Evolutionary conservation across 2,797 vertebrate species (phyloP), one percentile per base, ranked within the genome.

Genomic region (Periophthalmus magnuspinnatus): DNA sequence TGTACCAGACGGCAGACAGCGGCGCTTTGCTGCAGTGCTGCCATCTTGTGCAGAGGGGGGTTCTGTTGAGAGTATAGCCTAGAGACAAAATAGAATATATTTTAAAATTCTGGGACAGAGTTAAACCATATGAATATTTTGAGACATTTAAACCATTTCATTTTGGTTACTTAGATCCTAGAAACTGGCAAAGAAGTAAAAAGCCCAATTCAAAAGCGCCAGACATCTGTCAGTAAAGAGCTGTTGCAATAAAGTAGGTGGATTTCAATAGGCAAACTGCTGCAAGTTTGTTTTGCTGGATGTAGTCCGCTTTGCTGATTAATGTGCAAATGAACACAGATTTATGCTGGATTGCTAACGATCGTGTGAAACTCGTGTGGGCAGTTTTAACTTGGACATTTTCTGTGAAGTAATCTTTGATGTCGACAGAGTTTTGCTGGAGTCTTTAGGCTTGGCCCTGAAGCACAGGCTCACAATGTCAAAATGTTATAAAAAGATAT

Each of bases 11-110:
- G 91, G 83, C 73, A 97, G 91, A 47, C 95, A 86, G 0, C 94
- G 95, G 13, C 96, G 90, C 71, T 91, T 91, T 32, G 88, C 88
- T 68, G 90, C 93, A 81, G 94, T 92, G 9, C 78, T 94, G 74
- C 94, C 95, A 0, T 96, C 95, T 34, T 88, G 91, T 0, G 76
- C 74, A 73, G 81, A 34, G 36, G 38, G 52, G 0, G 77, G 81
- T 19, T 81, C 70, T 32, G 74, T 28, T 5, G 76, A 78, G 62
- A 83, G 79, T 28, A 86, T 80, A 22, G 83, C 89, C 90, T 90
- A 34, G 7, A 60, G 17, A 60, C 7, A 58, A 71, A 57, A 78
- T 6, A 57, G 10, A 21, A 4, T 11, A 65, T 1, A 21, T 10
- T 54, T 54, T 11, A 5, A 55, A 55, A 22, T 22, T 55, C 9